phyloP scores from a whole-genome alignment of 2,888 invertebrate species.

The Andrena trimmerana region DNA sequence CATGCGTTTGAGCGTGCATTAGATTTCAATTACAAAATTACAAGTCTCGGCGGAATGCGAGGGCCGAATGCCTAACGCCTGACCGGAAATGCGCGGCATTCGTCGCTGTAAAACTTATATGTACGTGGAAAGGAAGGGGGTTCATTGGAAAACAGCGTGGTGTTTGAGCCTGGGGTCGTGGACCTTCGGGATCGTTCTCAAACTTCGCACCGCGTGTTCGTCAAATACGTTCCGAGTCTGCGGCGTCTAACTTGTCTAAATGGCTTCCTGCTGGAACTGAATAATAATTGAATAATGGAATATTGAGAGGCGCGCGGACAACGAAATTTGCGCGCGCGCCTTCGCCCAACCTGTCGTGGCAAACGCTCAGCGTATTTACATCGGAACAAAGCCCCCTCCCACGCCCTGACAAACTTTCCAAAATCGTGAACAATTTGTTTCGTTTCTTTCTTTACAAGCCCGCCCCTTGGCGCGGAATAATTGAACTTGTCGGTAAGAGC shows the following conservation, averaged over 20 bases:
- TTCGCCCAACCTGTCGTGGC: conserved; percentile 29
- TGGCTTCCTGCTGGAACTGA: conserved; percentile 67
- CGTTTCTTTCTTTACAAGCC: background rate
- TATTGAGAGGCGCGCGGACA: conserved; percentile 49
- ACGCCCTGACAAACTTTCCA: background rate
- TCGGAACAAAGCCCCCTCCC: background rate
- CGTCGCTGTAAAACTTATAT: conserved; percentile 8
- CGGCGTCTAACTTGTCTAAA: conserved; percentile 70
- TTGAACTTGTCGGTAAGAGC: conserved; percentile 7
- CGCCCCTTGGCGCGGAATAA: background rate
- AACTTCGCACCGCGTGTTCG: conserved; percentile 55
- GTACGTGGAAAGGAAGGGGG: background rate
- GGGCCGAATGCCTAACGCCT: conserved; percentile 2
- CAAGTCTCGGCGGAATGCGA: background rate
- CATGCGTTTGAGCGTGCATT: background rate
- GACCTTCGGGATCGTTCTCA: conserved; percentile 54
- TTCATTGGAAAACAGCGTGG: conserved; percentile 43
- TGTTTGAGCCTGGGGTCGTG: conserved; percentile 33
- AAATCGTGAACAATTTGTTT: background rate
- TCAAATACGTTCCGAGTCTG: conserved; percentile 62
- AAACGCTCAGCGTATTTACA: conserved; percentile 15
- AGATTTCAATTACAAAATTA: conserved; percentile 21
- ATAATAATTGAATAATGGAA: conserved; percentile 74
- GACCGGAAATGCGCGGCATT: background rate
- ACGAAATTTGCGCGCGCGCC: conserved; percentile 51